Percentiles rank a stretch among this genome's conserved stretches.
phyloP scores from a whole-genome alignment of 2,113 vertebrate species.

The Spizaetus ornatus region DNA sequence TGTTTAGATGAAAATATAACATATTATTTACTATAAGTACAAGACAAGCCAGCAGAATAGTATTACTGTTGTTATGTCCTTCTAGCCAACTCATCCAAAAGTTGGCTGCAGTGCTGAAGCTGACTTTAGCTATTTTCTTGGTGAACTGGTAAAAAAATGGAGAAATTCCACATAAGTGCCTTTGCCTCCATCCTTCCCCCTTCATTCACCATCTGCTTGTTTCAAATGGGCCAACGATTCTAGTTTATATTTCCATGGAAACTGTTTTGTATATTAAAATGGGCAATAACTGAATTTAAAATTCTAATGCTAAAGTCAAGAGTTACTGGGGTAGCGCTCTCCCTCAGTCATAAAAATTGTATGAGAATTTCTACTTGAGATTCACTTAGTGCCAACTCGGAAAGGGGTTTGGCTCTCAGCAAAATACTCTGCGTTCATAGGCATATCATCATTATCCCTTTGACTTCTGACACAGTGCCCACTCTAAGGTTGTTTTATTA shows the following conservation, averaged over 20 bases:
- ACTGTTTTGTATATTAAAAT: conserved; percentile 43
- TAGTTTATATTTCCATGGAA: conserved; percentile 27
- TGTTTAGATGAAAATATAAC: neutral
- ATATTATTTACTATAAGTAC: neutral
- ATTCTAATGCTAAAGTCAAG: neutral
- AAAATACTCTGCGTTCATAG: neutral
- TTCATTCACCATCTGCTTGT: conserved; percentile 9
- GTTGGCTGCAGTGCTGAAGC: neutral
- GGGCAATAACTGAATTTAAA: conserved; percentile 21
- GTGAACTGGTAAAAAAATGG: neutral
- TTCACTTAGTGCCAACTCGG: neutral
- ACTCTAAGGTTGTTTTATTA: neutral
- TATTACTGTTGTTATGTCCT: neutral
- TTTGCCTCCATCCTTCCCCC: neutral
- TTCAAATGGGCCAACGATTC: conserved; percentile 28
- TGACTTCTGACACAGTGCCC: conserved; percentile 2
- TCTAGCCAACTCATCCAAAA: neutral
- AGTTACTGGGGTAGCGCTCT: neutral
- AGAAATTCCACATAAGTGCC: neutral
- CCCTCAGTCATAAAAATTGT: conserved; percentile 19
- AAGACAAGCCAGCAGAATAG: neutral
- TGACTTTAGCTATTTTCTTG: neutral
- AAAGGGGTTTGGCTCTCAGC: neutral
- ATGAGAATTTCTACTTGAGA: neutral
- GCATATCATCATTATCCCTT: conserved; percentile 12